A percentile compares a stretch with the other conserved stretches of the same genome.
These are phyloP conservation scores for Paramuricea clavata DNA, from an alignment of 92 coral and sea anemone species.

Conservation along the genomic window DNA sequence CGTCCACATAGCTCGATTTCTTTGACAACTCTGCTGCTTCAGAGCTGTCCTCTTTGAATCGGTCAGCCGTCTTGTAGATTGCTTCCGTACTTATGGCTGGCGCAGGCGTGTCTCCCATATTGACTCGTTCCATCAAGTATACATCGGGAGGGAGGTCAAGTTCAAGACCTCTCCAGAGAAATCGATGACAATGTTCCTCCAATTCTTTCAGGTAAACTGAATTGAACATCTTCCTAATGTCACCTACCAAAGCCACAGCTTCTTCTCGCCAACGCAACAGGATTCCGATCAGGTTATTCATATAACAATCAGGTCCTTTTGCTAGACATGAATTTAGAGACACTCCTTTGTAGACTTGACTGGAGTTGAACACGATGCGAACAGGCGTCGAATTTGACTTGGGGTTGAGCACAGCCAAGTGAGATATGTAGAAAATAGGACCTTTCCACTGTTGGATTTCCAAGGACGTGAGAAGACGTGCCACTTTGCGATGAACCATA, in stretches of 20 bases:
- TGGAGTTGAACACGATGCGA: slow-evolving; percentile 53
- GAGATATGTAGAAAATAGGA: slow-evolving; percentile 65
- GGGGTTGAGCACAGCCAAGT: slow-evolving; percentile 73
- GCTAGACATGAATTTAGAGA: slow-evolving; percentile 46
- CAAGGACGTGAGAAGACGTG: slow-evolving; percentile 51
- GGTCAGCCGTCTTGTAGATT: slow-evolving; percentile 61
- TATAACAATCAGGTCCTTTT: slow-evolving; percentile 34
- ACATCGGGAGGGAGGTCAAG: slow-evolving; percentile 41
- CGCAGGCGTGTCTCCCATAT: slow-evolving; percentile 66
- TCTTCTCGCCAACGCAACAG: slow-evolving; percentile 14
- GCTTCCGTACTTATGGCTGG: slow-evolving; percentile 71
- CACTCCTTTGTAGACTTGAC: slow-evolving; percentile 30
- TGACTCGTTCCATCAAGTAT: slow-evolving; percentile 57
- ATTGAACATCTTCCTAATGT: slow-evolving; percentile 55
- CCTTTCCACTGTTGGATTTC: slow-evolving; percentile 67
- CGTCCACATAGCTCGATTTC: slow-evolving; percentile 47
- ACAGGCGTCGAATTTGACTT: slow-evolving; percentile 46
- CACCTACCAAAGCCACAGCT: slow-evolving; percentile 12
- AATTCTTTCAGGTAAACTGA: slow-evolving; percentile 44
- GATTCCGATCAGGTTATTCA: slow-evolving; percentile 13
- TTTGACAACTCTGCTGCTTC: slow-evolving; percentile 40
- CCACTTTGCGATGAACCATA: slow-evolving; percentile 48
- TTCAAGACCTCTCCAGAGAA: slow-evolving; percentile 51
- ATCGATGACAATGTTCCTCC: slow-evolving; percentile 55
- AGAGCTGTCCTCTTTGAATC: slow-evolving; percentile 56